These are phyloP conservation scores for Invenusta paracnida DNA, from an alignment of 2,888 invertebrate genomes.

Conservation along the genomic window DNA sequence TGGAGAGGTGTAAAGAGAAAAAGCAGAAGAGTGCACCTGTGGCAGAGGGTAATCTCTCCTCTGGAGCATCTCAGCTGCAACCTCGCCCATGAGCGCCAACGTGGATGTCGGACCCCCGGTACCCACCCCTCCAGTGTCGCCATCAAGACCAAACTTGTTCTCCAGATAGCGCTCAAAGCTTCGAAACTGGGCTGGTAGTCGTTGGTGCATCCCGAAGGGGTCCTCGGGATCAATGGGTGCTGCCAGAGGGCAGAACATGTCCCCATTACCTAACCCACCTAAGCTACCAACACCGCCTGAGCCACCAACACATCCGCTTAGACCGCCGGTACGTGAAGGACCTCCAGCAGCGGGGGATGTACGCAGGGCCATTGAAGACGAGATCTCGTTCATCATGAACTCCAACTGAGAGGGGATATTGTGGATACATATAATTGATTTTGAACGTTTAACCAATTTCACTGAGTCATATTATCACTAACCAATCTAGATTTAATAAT, in stretches of 20 bases:
- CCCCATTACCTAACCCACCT: no score
- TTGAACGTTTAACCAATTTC: no score
- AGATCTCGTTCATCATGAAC: constrained; percentile 4
- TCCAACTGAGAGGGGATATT: neutral
- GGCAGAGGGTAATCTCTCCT: constrained; percentile 2
- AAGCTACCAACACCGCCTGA: no score
- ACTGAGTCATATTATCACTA: no score
- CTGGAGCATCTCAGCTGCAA: constrained; percentile 7
- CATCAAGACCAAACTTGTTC: constrained; percentile 2
- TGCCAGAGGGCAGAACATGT: no score
- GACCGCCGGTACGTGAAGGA: no score
- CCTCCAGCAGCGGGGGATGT: neutral
- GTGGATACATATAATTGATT: no score
- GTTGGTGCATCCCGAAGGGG: constrained; percentile 5
- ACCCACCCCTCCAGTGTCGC: neutral
- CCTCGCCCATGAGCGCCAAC: neutral
- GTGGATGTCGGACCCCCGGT: neutral
- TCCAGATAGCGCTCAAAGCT: constrained; percentile 13
- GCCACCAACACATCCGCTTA: no score
- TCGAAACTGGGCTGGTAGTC: neutral
- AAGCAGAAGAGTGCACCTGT: neutral
- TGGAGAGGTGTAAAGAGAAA: no score
- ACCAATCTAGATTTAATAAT: no score
- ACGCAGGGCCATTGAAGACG: neutral
- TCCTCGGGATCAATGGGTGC: neutral